Percentiles rank a stretch among this genome's conserved stretches.
Evolutionary conservation across 2,113 vertebrate species (phyloP).

Genomic region (Marmota monax): DNA sequence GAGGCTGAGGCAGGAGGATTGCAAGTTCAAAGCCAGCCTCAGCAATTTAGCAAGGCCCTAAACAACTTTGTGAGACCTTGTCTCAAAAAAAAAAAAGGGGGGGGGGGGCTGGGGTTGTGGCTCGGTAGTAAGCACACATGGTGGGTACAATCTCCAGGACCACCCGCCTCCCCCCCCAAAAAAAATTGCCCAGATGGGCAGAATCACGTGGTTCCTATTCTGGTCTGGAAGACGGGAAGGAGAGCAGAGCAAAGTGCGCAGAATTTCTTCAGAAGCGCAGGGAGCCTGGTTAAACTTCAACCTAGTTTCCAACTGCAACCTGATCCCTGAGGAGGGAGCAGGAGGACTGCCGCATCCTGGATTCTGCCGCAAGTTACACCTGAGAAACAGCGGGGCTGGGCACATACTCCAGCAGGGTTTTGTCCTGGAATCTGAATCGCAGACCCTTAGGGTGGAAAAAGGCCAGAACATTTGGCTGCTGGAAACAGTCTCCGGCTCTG

Average conservation of each 20-base stretch:
- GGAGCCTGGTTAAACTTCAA: not conserved
- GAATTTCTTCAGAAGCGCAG: not conserved
- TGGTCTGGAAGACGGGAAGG: rapidly evolving
- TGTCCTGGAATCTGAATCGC: not conserved
- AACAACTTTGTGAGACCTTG: too few relatives aligned
- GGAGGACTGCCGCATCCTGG: not conserved
- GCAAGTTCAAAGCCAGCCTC: too few relatives aligned
- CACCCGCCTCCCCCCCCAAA: too few relatives aligned
- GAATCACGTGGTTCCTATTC: not conserved
- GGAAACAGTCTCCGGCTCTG: not conserved
- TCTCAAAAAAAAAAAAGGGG: too few relatives aligned
- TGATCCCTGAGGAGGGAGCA: not conserved
- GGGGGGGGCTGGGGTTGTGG: too few relatives aligned
- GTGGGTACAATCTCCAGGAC: too few relatives aligned
- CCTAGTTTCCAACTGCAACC: too few relatives aligned
- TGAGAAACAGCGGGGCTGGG: not conserved
- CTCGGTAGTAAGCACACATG: too few relatives aligned
- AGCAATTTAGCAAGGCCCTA: too few relatives aligned
- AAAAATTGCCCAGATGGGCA: not conserved
- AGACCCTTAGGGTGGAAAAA: not conserved
- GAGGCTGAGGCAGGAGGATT: too few relatives aligned
- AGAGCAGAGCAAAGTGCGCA: not conserved
- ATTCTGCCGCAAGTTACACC: not conserved
- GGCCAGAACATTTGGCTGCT: too few relatives aligned
- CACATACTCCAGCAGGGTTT: not conserved